A percentile compares a stretch with the other conserved stretches of the same genome.
Evolutionary conservation across 1,140 invertebrate genomes (phyloP).

Genomic region (Ptiloglossa arizonensis): DNA sequence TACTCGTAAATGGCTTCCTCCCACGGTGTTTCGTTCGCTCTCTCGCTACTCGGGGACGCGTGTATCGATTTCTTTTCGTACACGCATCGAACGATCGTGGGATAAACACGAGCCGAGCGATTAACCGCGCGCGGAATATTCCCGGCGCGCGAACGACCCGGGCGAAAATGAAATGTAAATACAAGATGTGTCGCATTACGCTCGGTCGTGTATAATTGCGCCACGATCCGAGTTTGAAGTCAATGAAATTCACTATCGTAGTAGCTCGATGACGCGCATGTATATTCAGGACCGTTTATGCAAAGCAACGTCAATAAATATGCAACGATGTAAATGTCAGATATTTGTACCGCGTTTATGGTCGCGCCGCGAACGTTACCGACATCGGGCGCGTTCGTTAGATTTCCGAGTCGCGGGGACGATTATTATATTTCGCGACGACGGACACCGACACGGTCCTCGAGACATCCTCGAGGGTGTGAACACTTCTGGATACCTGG

Average conservation of each 20-base stretch:
- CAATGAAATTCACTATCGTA: slow-evolving; percentile 51
- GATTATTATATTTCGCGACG: slow-evolving; percentile 17
- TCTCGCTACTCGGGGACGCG: slow-evolving; percentile 3
- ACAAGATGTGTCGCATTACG: slow-evolving; percentile 48
- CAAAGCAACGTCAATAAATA: slow-evolving; percentile 62
- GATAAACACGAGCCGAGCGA: slow-evolving; percentile 24
- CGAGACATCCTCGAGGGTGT: too few species aligned
- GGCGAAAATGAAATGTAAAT: slow-evolving; percentile 55
- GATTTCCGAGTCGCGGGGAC: slow-evolving; percentile 21
- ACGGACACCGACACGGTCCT: neutral
- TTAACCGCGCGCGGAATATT: slow-evolving; percentile 20
- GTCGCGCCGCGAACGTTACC: slow-evolving; percentile 25
- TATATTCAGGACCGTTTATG: slow-evolving; percentile 62
- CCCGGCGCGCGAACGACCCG: neutral
- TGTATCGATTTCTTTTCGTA: neutral
- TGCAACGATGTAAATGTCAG: slow-evolving; percentile 67
- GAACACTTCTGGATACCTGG: too few species aligned
- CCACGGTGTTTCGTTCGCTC: slow-evolving; percentile 36
- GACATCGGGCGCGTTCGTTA: slow-evolving; percentile 26
- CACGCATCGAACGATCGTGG: slow-evolving; percentile 22
- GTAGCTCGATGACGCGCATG: slow-evolving; percentile 39
- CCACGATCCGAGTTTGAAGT: slow-evolving; percentile 41
- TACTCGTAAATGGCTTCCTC: slow-evolving; percentile 56
- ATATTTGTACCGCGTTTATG: slow-evolving; percentile 60
- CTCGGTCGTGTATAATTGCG: slow-evolving; percentile 29